Percentiles rank a stretch among this genome's conserved stretches.
Evolutionary conservation across 2,797 vertebrate genomes (phyloP).

Genomic region (Lutjanus argentimaculatus): DNA sequence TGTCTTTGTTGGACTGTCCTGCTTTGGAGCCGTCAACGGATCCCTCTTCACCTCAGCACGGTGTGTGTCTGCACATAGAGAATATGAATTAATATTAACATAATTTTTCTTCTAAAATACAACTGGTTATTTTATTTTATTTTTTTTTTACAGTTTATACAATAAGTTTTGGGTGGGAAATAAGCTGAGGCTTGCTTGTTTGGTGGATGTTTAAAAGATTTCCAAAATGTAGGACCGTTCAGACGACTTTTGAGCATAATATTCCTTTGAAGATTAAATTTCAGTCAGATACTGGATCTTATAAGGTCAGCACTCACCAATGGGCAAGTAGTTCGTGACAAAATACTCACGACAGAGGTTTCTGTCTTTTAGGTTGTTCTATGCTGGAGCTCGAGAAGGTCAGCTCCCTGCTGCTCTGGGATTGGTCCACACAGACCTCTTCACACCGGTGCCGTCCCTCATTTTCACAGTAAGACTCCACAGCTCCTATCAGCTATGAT

Average conservation of each 20-base stretch:
- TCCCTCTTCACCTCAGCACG: conserved; percentile 98
- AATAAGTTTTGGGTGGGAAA: neutral
- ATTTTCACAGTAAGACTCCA: conserved; percentile 84
- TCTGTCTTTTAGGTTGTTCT: conserved; percentile 80
- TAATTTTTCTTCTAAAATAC: neutral
- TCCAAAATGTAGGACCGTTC: neutral
- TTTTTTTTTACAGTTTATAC: neutral
- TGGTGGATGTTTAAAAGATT: neutral
- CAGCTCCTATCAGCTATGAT: neutral
- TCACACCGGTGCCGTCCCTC: conserved; percentile 87
- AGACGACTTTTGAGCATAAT: neutral
- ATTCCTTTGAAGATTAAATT: neutral
- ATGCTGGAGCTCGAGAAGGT: conserved; percentile 85
- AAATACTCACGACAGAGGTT: conserved; percentile 12
- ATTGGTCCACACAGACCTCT: conserved; percentile 86
- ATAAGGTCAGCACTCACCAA: no score
- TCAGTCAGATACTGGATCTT: neutral
- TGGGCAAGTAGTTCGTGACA: neutral
- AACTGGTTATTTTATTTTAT: neutral
- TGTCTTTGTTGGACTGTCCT: conserved; percentile 96
- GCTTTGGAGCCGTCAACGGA: conserved; percentile 97
- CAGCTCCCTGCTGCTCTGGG: conserved; percentile 86
- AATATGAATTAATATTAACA: neutral
- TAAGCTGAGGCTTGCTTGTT: neutral
- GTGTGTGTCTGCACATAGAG: conserved; percentile 70